These are phyloP conservation scores for Genyomyrus donnyi DNA, from an alignment of 2,113 vertebrate genomes.

Conservation along the genomic window DNA sequence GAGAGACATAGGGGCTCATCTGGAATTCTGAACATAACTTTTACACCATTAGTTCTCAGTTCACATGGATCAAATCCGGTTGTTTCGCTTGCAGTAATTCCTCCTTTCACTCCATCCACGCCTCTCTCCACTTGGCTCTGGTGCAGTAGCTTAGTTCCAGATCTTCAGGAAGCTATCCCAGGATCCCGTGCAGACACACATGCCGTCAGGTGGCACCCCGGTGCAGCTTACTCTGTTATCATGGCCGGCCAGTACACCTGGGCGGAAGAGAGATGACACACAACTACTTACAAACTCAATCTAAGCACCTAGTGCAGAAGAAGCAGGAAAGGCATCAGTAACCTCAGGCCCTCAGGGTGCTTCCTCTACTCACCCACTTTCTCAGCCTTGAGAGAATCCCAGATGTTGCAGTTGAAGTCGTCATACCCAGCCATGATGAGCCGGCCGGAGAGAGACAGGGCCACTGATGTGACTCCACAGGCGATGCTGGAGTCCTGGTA, in stretches of 20 bases:
- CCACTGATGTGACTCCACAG: conserved; percentile 83
- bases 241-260: conserved; percentile 91
- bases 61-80: neutral
- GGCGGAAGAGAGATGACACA: conserved; percentile 10
- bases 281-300: neutral
- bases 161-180: conserved; percentile 95
- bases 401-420: conserved; percentile 96
- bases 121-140: neutral
- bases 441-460: conserved; percentile 85
- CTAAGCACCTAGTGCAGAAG: neutral
- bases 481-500: conserved; percentile 79
- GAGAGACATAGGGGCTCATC: conserved; percentile 20
- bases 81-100: neutral
- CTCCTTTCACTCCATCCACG: neutral
- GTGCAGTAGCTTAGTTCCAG: conserved; percentile 58
- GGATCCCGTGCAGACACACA: conserved; percentile 96
- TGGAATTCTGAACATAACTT: conserved; percentile 1
- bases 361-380: conserved; percentile 75
- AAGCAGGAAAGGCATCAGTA: neutral
- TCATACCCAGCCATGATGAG: conserved; percentile 90
- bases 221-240: conserved; percentile 98
- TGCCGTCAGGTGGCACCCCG: conserved; percentile 85
- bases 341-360: neutral
- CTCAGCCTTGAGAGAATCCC: conserved; percentile 91
- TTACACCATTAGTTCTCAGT: neutral